Evolutionary conservation across 2,888 invertebrate genomes (phyloP), one percentile per base, ranked within the genome.

Genomic region (Latrodectus hesperus): DNA sequence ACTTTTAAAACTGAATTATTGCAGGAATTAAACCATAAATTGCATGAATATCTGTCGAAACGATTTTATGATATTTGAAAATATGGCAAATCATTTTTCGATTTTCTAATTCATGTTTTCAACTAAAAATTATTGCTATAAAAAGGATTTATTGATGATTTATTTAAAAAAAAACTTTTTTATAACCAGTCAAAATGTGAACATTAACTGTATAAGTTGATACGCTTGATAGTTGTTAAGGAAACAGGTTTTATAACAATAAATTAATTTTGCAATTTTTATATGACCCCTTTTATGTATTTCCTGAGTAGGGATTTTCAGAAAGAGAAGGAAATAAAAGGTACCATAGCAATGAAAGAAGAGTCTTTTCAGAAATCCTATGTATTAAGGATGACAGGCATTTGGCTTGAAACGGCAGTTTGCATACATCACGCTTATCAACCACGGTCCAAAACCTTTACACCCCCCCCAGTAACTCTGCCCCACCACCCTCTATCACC

Each of bases 341-440:
- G 60, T 60, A 60, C 60, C 60, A 16, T 22, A 72, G 70, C 77
- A 70, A 38, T 60, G 60, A 55, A 38, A 68, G 65, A 17, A 60
- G 71, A 73, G 84, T 78, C 80, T 75, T 86, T 81, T 65, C 75
- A 84, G 60, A 84, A 84, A 84, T 79, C 87, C 78, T 60, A 78
- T 82, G 87, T 78, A 87, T 87, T 82, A 87, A 77, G 82, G 73
- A 81, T 87, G 87, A 87, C 87, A 82, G 82, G 64, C 76, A 74
- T 87, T 82, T 72, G 76, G 74, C 55, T 71, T 70, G 76, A 52
- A 55, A 65, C 65, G 74, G 85, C 87, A 67, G 87, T 87, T 82
- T 87, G 87, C 82, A 87, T 87, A 82, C 75, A 87, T 87, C 87
- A 87, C 82, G 75, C 87, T 87, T 87, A 87, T 87, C 87, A 73